A percentile compares a stretch with the other conserved stretches of the same genome.
Conservation (phyloP, 2,888 invertebrate genomes). For the Leptinotarsa peninsularis region DNA sequence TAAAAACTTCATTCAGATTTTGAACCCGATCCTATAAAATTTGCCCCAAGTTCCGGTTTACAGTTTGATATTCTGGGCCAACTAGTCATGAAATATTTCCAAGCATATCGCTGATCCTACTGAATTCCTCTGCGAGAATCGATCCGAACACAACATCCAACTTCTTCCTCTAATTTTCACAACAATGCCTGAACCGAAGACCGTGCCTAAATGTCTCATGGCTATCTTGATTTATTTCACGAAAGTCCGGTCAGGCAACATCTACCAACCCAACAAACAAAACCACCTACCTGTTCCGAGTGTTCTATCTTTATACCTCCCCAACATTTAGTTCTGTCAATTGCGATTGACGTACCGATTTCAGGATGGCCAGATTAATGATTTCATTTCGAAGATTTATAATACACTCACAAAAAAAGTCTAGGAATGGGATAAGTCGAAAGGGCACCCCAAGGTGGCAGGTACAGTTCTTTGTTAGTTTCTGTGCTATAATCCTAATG, state of each 20-base stretch:
- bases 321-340: constrained; percentile 35
- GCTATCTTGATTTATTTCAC: constrained; percentile 21
- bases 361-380: constrained; percentile 34
- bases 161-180: constrained; percentile 15
- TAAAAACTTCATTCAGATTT: too few species aligned
- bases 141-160: constrained; percentile 1
- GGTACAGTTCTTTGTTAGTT: constrained; percentile 21
- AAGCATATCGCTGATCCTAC: constrained; percentile 1
- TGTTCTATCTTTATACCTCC: constrained; percentile 25
- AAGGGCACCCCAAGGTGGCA: constrained; percentile 22
- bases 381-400: constrained; percentile 38
- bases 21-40: too few species aligned
- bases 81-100: too few species aligned
- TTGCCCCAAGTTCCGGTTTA: too few species aligned
- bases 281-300: constrained; percentile 33
- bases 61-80: too few species aligned
- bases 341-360: constrained; percentile 38
- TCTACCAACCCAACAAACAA: constrained; percentile 27
- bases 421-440: constrained; percentile 21
- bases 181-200: constrained; percentile 14
- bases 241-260: not conserved
- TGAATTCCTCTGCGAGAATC: not conserved
- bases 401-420: constrained; percentile 9
- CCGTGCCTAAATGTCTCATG: constrained; percentile 20
- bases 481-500: not conserved